A percentile compares a stretch with the other conserved stretches of the same genome.
These are phyloP conservation scores for Heliocidaris tuberculata DNA, from an alignment of 35 echinoderm and acorn worm species.

Conservation along the genomic window DNA sequence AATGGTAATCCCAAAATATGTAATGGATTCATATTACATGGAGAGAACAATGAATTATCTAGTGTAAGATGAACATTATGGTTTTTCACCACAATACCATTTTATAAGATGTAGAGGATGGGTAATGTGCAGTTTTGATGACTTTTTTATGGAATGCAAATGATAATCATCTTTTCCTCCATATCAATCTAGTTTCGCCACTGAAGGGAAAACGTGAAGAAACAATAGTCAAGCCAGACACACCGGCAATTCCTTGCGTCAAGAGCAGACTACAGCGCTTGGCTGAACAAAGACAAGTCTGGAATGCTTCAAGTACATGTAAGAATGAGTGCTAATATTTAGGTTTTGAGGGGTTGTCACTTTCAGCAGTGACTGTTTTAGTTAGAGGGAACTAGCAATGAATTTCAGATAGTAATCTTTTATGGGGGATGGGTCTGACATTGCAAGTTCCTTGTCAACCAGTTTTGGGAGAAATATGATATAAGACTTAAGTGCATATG, in stretches of 20 bases:
- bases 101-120: too few species aligned
- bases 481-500: too few species aligned
- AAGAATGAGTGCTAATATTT: neutral
- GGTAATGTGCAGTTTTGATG: too few species aligned
- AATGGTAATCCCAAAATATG: too few species aligned
- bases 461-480: too few species aligned
- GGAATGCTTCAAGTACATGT: constrained; percentile 58
- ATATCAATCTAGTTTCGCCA: constrained; percentile 22
- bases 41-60: too few species aligned
- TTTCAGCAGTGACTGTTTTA: neutral
- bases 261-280: constrained; percentile 55
- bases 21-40: too few species aligned
- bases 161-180: neutral
- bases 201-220: neutral
- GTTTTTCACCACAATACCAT: too few species aligned
- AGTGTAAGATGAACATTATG: too few species aligned
- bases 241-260: constrained; percentile 70
- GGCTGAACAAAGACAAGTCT: constrained; percentile 59
- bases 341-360: neutral
- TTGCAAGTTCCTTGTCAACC: too few species aligned
- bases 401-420: neutral
- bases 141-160: neutral
- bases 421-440: too few species aligned
- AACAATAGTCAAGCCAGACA: constrained; percentile 59
- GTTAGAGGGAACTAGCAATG: neutral